Conservation (phyloP, 2,797 vertebrate genomes). For the Stomatorhinus walkeri region DNA sequence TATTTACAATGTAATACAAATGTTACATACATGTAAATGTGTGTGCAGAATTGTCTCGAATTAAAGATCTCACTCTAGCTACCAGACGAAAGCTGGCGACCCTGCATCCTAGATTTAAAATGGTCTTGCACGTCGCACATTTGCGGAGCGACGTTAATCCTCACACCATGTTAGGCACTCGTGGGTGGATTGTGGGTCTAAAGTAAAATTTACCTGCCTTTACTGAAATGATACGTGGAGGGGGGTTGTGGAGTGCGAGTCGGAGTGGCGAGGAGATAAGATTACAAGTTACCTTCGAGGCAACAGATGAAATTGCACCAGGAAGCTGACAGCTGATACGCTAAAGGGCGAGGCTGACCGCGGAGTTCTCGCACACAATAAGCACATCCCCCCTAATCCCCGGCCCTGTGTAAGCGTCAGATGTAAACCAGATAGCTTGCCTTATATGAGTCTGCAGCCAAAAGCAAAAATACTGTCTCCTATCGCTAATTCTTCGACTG, state of each 20-base stretch:
- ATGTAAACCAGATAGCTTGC: not conserved
- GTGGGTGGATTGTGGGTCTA: not conserved
- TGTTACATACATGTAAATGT: not conserved
- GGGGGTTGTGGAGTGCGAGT: not conserved
- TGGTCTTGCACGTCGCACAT: not conserved
- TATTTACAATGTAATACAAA: not conserved
- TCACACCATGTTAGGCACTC: not conserved
- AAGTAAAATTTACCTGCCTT: not conserved
- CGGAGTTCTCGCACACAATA: not conserved
- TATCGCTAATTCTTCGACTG: not conserved
- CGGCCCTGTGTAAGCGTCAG: not conserved
- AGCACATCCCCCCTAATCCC: not conserved
- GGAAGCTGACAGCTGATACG: conserved; percentile 6
- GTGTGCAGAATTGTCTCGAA: not conserved
- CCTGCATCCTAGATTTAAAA: not conserved
- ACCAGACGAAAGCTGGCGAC: not conserved
- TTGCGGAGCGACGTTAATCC: not conserved
- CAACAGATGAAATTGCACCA: conserved; percentile 16
- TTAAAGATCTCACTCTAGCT: not conserved
- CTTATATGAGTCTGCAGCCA: not conserved
- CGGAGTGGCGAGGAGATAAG: conserved; percentile 2
- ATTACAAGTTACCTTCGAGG: conserved; percentile 12
- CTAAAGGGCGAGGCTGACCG: conserved; percentile 3
- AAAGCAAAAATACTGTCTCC: not conserved
- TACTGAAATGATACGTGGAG: not conserved